Evolutionary conservation across 1,140 invertebrate species (phyloP).

Genomic region (Diorhabda sublineata): DNA sequence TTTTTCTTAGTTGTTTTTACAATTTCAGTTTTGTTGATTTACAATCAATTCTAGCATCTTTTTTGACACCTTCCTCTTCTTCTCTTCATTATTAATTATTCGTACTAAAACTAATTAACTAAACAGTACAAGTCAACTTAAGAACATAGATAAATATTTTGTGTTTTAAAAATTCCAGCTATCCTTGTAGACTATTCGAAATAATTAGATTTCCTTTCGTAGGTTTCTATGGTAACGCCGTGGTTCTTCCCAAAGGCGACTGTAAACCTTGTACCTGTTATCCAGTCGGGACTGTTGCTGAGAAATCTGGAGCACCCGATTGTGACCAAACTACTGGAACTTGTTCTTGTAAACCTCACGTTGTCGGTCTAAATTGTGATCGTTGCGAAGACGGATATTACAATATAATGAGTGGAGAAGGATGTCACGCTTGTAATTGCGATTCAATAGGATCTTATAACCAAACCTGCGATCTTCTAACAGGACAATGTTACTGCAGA

Average conservation of each 20-base stretch:
- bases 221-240: constrained; percentile 80
- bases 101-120: too few species aligned
- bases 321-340: constrained; percentile 80
- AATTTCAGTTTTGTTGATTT: too few species aligned
- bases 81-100: too few species aligned
- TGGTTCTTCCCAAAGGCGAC: constrained; percentile 75
- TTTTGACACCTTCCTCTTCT: too few species aligned
- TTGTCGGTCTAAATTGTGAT: constrained; percentile 84
- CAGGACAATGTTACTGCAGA: constrained; percentile 83
- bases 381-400: constrained; percentile 81
- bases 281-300: constrained; percentile 69
- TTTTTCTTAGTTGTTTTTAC: too few species aligned
- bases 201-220: not conserved
- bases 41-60: too few species aligned
- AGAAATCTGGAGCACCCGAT: constrained; percentile 60
- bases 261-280: constrained; percentile 87
- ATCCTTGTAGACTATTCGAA: too few species aligned
- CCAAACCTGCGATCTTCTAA: constrained; percentile 71
- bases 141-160: too few species aligned
- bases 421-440: constrained; percentile 79
- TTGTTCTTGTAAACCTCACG: constrained; percentile 82
- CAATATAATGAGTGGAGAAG: constrained; percentile 76
- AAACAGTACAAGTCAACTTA: too few species aligned
- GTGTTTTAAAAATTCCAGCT: too few species aligned
- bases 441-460: constrained; percentile 81